These are phyloP conservation scores for Macrostomum lignano DNA, from an alignment of 1,140 invertebrate genomes.

Conservation along the genomic window DNA sequence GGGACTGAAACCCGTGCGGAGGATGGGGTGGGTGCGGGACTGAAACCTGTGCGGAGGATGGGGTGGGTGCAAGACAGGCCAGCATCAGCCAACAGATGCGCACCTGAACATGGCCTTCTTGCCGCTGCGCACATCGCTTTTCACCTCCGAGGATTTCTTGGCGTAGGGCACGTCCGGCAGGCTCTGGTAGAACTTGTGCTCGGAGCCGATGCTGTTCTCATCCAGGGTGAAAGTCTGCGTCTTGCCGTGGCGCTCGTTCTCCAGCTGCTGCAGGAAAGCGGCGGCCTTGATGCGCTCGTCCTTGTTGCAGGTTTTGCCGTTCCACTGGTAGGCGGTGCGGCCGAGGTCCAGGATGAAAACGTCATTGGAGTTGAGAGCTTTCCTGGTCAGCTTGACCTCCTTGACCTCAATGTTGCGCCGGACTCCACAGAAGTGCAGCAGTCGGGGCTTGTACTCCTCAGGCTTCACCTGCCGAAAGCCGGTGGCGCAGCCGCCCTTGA, in stretches of 20 bases:
- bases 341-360: constrained; percentile 59
- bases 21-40: no score
- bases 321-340: constrained; percentile 44
- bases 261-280: constrained; percentile 3
- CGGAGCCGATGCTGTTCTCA: not conserved
- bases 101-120: no score
- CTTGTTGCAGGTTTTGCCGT: constrained; percentile 16
- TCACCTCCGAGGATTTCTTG: no score
- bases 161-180: no score
- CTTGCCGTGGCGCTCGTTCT: constrained; percentile 1
- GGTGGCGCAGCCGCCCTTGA: constrained; percentile 33
- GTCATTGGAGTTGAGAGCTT: constrained; percentile 47
- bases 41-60: no score
- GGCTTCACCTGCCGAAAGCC: constrained; percentile 33
- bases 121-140: no score
- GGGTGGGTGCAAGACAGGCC: no score
- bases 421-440: constrained; percentile 39
- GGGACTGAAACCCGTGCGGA: no score
- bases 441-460: constrained; percentile 28
- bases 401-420: constrained; percentile 13
- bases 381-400: constrained; percentile 16
- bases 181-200: no score
- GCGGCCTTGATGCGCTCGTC: constrained; percentile 15
- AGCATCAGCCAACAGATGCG: no score
- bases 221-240: constrained; percentile 3